phyloP scores from a whole-genome alignment of 2,888 invertebrate genomes.

The Sycophila texana region DNA sequence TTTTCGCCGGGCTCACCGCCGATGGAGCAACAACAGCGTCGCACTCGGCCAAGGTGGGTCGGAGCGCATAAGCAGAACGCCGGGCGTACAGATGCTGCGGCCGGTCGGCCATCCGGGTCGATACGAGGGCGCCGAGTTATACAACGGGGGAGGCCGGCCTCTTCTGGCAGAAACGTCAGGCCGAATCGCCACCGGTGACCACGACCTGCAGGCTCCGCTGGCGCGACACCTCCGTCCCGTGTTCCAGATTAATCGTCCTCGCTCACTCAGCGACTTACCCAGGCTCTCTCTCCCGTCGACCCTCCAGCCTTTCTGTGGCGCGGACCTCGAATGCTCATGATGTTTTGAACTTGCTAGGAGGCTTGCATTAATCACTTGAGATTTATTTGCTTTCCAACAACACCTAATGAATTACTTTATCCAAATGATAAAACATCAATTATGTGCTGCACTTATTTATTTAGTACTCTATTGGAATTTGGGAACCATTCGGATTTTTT shows the following conservation, averaged over 20 bases:
- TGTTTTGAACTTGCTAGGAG: no score
- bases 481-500: no score
- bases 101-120: conserved; percentile 29
- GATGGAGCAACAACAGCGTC: not conserved
- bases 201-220: not conserved
- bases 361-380: no score
- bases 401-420: no score
- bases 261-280: not conserved
- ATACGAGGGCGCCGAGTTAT: conserved; percentile 22
- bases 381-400: no score
- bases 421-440: no score
- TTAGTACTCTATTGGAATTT: no score
- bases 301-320: conserved; percentile 58
- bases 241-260: conserved; percentile 40
- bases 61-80: conserved; percentile 28
- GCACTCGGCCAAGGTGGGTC: conserved; percentile 15
- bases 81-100: not conserved
- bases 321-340: conserved; percentile 58
- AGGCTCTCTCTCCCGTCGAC: conserved; percentile 47
- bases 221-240: conserved; percentile 2
- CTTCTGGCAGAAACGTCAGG: not conserved
- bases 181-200: not conserved
- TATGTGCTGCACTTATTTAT: no score
- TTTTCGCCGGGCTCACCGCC: not conserved
- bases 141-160: not conserved